phyloP scores from a whole-genome alignment of 92 coral and sea anemone genomes.

The Blastomussa wellsi region DNA sequence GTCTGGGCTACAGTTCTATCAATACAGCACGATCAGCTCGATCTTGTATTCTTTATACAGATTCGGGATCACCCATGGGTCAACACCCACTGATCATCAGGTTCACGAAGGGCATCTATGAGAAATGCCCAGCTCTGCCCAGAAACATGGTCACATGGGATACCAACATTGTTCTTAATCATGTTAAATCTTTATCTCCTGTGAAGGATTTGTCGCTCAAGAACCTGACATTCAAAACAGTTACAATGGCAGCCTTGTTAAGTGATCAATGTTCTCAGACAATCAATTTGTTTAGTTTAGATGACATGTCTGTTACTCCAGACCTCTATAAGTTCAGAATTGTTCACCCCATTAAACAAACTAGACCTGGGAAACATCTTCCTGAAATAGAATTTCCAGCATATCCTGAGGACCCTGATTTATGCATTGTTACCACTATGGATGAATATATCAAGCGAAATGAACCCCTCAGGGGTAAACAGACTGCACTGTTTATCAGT shows the following conservation, averaged over 20 bases:
- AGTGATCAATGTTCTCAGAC: conserved; percentile 45
- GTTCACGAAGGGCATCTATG: conserved; percentile 48
- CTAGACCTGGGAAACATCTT: no score
- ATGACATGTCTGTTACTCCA: neutral
- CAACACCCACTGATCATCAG: conserved; percentile 9
- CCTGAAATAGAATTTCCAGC: conserved; percentile 21
- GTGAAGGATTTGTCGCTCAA: conserved; percentile 20
- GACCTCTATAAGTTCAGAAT: no score
- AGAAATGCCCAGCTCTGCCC: conserved; percentile 23
- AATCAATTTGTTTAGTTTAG: conserved; percentile 6
- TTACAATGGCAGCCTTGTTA: conserved; percentile 1
- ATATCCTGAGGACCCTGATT: conserved; percentile 34
- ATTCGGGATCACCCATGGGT: conserved; percentile 3
- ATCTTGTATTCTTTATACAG: conserved; percentile 31
- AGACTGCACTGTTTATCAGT: conserved; percentile 23
- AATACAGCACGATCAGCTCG: conserved; percentile 50
- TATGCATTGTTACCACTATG: conserved; percentile 13
- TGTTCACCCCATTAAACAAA: no score
- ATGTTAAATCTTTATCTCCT: conserved; percentile 17
- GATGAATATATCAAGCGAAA: conserved; percentile 27
- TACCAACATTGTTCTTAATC: conserved; percentile 18
- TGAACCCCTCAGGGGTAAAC: conserved; percentile 19
- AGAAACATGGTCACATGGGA: conserved; percentile 44
- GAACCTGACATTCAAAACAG: no score
- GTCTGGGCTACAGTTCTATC: conserved; percentile 28